These are phyloP conservation scores for Trichonephila clavata DNA, from an alignment of 1,140 invertebrate species.

Conservation along the genomic window DNA sequence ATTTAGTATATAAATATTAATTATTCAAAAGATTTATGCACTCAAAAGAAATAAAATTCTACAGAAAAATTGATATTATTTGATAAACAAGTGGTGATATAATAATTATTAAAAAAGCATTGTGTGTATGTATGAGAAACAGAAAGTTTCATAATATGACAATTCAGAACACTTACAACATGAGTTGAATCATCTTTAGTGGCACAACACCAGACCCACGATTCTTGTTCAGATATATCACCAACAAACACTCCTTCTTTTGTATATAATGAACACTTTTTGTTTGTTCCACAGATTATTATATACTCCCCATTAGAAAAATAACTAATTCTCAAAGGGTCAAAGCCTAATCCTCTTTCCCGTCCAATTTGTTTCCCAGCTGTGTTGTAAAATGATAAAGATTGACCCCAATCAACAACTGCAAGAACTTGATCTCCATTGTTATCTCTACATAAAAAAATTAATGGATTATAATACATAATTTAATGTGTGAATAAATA, in stretches of 20 bases:
- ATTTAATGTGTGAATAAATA: too few species aligned
- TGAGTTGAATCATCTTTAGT: constrained; percentile 88
- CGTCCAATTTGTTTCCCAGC: constrained; percentile 91
- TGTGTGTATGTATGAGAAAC: too few species aligned
- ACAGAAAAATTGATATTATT: too few species aligned
- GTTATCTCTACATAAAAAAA: constrained; percentile 77
- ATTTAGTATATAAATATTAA: too few species aligned
- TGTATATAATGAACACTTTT: constrained; percentile 88
- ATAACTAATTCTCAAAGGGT: constrained; percentile 89
- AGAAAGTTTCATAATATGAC: background rate
- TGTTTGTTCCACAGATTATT: constrained; percentile 91
- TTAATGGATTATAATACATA: background rate
- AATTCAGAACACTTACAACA: constrained; percentile 83
- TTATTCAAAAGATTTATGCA: too few species aligned
- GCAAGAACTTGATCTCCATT: constrained; percentile 87
- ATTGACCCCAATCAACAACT: constrained; percentile 96
- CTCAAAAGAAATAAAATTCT: too few species aligned
- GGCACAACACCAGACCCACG: constrained; percentile 93
- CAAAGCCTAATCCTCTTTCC: constrained; percentile 89
- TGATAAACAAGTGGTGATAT: too few species aligned
- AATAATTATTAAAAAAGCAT: too few species aligned
- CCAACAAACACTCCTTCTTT: constrained; percentile 91
- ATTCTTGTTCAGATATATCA: constrained; percentile 87
- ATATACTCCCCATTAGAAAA: constrained; percentile 91
- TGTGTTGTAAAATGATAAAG: constrained; percentile 93